Percentiles rank a stretch among this genome's conserved stretches.
phyloP scores from a whole-genome alignment of 2,888 invertebrate genomes.

The Diadromus collaris region DNA sequence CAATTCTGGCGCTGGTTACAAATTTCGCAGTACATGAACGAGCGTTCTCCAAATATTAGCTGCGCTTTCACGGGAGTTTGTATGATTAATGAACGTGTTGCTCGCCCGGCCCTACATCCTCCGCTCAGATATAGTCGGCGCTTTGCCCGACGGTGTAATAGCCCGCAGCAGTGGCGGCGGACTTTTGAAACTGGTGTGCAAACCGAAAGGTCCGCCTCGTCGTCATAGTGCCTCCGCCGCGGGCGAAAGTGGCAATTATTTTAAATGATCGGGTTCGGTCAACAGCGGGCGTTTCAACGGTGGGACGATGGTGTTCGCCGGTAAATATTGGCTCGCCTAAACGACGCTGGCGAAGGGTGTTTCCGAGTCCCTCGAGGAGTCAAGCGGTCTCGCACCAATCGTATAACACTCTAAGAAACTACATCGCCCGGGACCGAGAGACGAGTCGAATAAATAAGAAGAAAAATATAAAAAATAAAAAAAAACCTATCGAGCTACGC shows the following conservation, averaged over 20 bases:
- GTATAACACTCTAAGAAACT: not conserved
- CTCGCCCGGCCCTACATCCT: not conserved
- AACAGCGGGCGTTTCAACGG: slow-evolving; percentile 12
- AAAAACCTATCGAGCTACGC: not conserved
- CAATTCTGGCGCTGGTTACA: not conserved
- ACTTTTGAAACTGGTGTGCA: not conserved
- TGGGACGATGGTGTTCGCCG: slow-evolving; percentile 13
- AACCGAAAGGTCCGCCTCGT: not conserved
- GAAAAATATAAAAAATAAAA: not conserved
- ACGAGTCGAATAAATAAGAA: slow-evolving; percentile 16
- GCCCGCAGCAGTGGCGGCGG: not conserved
- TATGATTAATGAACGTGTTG: slow-evolving; percentile 9
- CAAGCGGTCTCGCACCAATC: slow-evolving; percentile 1
- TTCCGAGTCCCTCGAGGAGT: slow-evolving; percentile 36
- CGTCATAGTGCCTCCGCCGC: not conserved
- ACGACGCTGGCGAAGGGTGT: slow-evolving; percentile 36
- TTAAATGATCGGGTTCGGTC: slow-evolving; percentile 21
- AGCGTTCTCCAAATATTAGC: not conserved
- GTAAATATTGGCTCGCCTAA: slow-evolving; percentile 55
- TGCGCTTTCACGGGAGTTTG: not conserved
- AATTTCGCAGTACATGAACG: not conserved
- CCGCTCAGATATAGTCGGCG: not conserved
- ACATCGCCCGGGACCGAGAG: not conserved
- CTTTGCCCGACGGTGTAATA: not conserved
- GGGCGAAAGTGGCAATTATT: slow-evolving; percentile 36